Conservation (phyloP, 2,888 invertebrate genomes). For the Limnephilus lunatus region DNA sequence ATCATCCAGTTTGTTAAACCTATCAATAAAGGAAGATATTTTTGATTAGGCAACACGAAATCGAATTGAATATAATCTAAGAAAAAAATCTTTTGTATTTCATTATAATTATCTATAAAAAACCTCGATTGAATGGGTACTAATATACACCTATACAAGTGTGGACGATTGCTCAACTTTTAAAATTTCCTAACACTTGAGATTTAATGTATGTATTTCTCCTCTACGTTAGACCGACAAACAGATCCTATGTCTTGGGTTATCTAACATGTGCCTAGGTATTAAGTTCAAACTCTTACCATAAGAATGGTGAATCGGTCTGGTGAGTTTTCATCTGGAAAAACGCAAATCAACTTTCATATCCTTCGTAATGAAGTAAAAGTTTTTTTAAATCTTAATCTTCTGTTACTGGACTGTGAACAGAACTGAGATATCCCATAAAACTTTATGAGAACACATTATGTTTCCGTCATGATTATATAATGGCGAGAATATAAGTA, state of each 20-base stretch:
- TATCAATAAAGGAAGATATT: neutral
- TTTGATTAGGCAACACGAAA: neutral
- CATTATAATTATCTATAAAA: neutral
- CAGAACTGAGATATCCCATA: neutral
- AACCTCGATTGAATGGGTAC: neutral
- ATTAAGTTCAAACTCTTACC: conserved; percentile 27
- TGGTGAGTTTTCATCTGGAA: conserved; percentile 14
- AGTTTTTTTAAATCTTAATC: conserved; percentile 36
- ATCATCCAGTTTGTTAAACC: neutral
- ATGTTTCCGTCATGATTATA: neutral
- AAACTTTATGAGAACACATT: neutral
- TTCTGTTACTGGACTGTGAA: neutral
- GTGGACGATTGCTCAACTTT: neutral
- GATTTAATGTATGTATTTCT: neutral
- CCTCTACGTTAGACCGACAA: neutral
- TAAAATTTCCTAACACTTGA: conserved; percentile 26
- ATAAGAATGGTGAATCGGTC: conserved; percentile 40
- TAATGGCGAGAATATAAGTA: neutral
- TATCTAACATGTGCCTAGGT: neutral
- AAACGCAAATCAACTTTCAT: conserved; percentile 40
- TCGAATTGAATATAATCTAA: neutral
- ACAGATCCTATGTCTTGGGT: conserved; percentile 15
- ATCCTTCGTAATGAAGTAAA: conserved; percentile 29
- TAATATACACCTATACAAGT: neutral
- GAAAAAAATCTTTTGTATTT: conserved; percentile 2